Conservation (phyloP, 2,113 vertebrate genomes). For the Nothoprocta perdicaria region DNA sequence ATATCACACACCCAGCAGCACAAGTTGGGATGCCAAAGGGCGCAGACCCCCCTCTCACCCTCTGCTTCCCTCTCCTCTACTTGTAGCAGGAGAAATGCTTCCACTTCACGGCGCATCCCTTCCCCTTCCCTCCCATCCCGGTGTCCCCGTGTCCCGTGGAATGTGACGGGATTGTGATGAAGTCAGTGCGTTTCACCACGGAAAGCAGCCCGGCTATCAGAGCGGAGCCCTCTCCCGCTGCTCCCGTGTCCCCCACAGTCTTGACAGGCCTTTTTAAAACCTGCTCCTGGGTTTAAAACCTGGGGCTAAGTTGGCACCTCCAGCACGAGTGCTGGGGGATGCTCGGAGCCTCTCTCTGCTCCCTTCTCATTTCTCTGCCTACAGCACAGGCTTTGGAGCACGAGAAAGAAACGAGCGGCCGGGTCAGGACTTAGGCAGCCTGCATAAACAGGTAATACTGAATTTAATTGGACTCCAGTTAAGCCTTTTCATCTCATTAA, state of each 20-base stretch:
- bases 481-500: conserved; percentile 87
- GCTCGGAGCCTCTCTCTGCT: background rate
- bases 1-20: no score
- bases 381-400: conserved; percentile 30
- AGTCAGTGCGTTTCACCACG: background rate
- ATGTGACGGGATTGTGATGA: background rate
- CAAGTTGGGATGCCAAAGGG: no score
- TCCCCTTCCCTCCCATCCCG: no score
- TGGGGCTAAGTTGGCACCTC: background rate
- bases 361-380: conserved; percentile 25
- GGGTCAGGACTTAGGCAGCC: conserved; percentile 78
- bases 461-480: conserved; percentile 83
- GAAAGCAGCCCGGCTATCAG: background rate
- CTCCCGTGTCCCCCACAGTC: background rate
- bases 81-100: background rate
- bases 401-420: conserved; percentile 61
- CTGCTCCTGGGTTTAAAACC: background rate
- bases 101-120: background rate
- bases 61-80: no score
- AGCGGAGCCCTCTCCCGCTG: background rate
- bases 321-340: fast-evolving
- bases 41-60: background rate
- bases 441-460: conserved; percentile 79
- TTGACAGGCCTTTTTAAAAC: background rate
- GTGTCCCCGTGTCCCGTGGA: background rate